Evolutionary conservation across 2,888 invertebrate species (phyloP).

Genomic region (Cistogaster globosa): DNA sequence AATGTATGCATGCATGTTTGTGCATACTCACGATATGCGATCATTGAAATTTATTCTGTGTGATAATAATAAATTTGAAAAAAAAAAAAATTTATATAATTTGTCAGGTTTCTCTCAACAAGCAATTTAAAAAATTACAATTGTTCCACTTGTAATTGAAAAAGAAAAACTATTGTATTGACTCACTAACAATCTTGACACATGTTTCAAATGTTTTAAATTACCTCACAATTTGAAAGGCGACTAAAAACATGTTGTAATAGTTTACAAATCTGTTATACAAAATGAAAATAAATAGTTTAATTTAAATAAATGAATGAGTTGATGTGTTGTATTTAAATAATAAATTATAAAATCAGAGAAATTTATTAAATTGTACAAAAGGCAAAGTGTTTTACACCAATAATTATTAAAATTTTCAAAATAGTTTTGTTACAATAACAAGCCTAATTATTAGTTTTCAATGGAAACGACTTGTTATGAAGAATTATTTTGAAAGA

Average conservation of each 20-base stretch:
- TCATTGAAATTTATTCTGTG: slow-evolving; percentile 1
- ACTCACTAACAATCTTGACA: background rate
- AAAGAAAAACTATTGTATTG: background rate
- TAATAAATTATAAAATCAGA: background rate
- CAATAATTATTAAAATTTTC: no score
- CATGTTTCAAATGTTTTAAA: background rate
- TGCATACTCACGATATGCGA: slow-evolving; percentile 14
- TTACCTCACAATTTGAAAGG: background rate
- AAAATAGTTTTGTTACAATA: no score
- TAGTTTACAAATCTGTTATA: background rate
- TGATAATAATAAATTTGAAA: slow-evolving; percentile 1
- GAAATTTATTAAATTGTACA: background rate
- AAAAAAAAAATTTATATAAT: no score
- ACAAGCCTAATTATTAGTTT: no score
- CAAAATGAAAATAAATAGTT: background rate
- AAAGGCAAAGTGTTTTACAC: no score
- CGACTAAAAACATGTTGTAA: background rate
- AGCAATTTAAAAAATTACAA: slow-evolving; percentile 29
- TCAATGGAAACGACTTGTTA: no score
- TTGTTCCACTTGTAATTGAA: slow-evolving; percentile 6
- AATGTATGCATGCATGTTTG: background rate
- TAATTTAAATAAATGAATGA: background rate
- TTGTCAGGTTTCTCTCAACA: slow-evolving; percentile 14
- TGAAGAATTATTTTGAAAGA: background rate
- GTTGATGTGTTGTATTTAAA: background rate